These are phyloP conservation scores for Oryzias woworae DNA, from an alignment of 2,113 vertebrate species.

Conservation along the genomic window DNA sequence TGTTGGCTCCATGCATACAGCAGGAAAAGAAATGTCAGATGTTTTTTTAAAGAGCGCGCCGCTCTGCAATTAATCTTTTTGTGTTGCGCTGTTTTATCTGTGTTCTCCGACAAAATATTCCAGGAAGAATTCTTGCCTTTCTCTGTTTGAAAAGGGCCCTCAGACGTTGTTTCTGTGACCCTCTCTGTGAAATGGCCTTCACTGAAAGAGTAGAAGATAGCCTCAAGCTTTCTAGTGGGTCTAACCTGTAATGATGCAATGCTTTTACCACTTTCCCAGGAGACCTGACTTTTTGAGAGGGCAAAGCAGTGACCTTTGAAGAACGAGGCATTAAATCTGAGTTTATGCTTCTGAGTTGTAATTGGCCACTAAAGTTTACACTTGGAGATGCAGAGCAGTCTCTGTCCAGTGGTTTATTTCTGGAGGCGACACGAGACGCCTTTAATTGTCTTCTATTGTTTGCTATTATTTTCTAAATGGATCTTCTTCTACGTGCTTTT, in stretches of 20 bases:
- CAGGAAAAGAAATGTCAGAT: neutral
- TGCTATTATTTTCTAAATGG: no score
- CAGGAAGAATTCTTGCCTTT: slow-evolving; percentile 7
- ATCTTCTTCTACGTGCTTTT: no score
- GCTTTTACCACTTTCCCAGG: slow-evolving; percentile 55
- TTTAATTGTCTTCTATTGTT: no score
- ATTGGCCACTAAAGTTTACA: slow-evolving; percentile 39
- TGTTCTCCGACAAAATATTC: neutral
- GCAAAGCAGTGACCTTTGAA: slow-evolving; percentile 45
- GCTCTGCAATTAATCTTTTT: neutral
- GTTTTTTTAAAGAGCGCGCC: neutral
- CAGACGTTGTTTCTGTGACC: slow-evolving; percentile 33
- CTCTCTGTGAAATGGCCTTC: slow-evolving; percentile 52
- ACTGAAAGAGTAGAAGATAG: slow-evolving; percentile 37
- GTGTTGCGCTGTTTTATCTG: neutral
- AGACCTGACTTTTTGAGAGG: slow-evolving; percentile 55
- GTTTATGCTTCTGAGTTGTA: slow-evolving; percentile 40
- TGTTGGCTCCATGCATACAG: neutral
- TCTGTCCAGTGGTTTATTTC: slow-evolving; percentile 22
- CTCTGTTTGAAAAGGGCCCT: slow-evolving; percentile 31
- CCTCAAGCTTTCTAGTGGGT: slow-evolving; percentile 33
- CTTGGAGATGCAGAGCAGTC: neutral
- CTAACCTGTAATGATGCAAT: slow-evolving; percentile 50
- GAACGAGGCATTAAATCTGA: slow-evolving; percentile 33
- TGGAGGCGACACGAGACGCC: neutral